Conservation (phyloP, 2,113 vertebrate species). For the Microtus richardsoni region DNA sequence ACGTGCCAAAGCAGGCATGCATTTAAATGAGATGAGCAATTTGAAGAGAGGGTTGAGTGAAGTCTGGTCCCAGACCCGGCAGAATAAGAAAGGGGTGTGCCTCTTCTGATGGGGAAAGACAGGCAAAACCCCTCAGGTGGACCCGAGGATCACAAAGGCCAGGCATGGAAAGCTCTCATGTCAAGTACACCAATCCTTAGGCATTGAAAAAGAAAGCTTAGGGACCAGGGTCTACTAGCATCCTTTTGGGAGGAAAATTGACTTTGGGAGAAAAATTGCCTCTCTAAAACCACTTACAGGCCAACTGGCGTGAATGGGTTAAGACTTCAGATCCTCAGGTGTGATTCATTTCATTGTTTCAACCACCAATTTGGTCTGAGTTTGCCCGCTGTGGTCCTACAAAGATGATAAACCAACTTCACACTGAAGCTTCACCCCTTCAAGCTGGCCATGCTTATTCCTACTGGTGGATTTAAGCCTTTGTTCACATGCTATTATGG, state of each 20-base stretch:
- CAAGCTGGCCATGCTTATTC: neutral
- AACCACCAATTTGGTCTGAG: neutral
- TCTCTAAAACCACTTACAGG: neutral
- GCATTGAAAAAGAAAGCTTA: neutral
- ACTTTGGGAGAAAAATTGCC: neutral
- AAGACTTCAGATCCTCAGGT: neutral
- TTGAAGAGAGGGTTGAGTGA: neutral
- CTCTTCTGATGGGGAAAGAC: neutral
- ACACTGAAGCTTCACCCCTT: neutral
- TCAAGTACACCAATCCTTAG: neutral
- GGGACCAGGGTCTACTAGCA: neutral
- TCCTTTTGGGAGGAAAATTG: constrained; percentile 4
- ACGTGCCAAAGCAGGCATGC: neutral
- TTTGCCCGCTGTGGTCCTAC: neutral
- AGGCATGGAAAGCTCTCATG: neutral
- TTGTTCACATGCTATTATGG: neutral
- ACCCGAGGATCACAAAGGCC: neutral
- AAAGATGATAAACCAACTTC: neutral
- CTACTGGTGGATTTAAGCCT: neutral
- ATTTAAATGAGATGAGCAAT: neutral
- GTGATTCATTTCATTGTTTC: neutral
- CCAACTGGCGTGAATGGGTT: neutral
- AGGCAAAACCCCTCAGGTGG: neutral
- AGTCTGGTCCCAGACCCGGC: neutral
- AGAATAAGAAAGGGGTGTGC: neutral